These are phyloP conservation scores for Macrobrachium nipponense DNA, from an alignment of 1,140 invertebrate genomes.

Conservation along the genomic window DNA sequence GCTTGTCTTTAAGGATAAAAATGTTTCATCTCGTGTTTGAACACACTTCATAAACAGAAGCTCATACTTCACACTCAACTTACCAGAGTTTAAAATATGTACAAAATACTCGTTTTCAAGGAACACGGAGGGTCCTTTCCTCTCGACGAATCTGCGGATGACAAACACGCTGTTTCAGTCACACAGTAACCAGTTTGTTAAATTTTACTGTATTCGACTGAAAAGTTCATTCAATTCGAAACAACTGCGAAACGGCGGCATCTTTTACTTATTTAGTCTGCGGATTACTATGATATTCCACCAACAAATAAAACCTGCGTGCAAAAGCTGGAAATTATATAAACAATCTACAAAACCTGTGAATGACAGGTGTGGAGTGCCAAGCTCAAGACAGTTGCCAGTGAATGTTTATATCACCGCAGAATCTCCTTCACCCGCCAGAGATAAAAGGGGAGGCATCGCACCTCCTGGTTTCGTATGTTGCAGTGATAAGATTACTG, in stretches of 20 bases:
- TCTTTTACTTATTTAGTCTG: background rate
- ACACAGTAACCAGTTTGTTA: conserved; percentile 60
- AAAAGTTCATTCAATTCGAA: too few relatives aligned
- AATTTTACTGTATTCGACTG: conserved; percentile 43
- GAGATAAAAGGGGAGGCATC: conserved; percentile 13
- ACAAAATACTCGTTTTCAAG: too few relatives aligned
- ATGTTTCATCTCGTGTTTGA: background rate
- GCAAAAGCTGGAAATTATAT: conserved; percentile 28
- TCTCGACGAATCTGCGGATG: conserved; percentile 39
- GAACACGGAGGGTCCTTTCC: conserved; percentile 39
- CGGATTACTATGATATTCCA: conserved; percentile 3
- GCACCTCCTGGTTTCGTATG: background rate
- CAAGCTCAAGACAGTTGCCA: conserved; percentile 50
- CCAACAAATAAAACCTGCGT: background rate
- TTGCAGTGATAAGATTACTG: too few relatives aligned
- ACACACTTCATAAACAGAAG: background rate
- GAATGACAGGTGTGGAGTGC: conserved; percentile 56
- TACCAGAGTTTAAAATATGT: background rate
- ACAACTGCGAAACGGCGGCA: too few relatives aligned
- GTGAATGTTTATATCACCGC: conserved; percentile 40
- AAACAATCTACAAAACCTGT: conserved; percentile 56
- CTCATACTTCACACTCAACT: conserved; percentile 5
- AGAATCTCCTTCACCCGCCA: conserved; percentile 6
- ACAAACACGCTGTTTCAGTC: conserved; percentile 61
- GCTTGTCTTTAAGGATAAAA: background rate